These are phyloP conservation scores for Nomada ferruginata DNA, from an alignment of 2,888 invertebrate genomes.

Conservation along the genomic window DNA sequence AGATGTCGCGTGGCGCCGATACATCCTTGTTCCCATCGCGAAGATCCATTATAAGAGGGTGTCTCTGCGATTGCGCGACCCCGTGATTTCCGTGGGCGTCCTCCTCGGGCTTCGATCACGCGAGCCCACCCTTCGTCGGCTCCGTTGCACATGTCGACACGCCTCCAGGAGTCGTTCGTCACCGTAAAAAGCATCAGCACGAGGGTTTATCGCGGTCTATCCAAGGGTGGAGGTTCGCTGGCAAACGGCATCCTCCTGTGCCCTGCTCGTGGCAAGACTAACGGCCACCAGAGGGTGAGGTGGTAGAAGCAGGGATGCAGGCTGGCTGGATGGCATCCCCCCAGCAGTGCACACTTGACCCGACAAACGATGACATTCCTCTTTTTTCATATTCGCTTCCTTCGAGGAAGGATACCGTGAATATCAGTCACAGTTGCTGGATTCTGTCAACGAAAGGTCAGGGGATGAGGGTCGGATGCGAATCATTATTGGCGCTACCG, in stretches of 20 bases:
- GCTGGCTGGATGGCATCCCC: slow-evolving; percentile 30
- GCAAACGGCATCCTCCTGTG: slow-evolving; percentile 43
- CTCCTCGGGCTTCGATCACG: slow-evolving; percentile 68
- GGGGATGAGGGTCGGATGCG: slow-evolving; percentile 21
- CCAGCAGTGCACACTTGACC: slow-evolving; percentile 61
- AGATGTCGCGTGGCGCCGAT: slow-evolving; percentile 22
- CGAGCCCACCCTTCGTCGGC: slow-evolving; percentile 70
- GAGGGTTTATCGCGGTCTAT: slow-evolving; percentile 51
- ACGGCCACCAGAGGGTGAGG: slow-evolving; percentile 20
- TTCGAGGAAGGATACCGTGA: slow-evolving; percentile 57
- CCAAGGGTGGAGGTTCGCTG: slow-evolving; percentile 58
- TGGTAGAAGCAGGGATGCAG: not conserved
- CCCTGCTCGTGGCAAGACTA: slow-evolving; percentile 46
- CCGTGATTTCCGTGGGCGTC: slow-evolving; percentile 73
- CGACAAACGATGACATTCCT: slow-evolving; percentile 72
- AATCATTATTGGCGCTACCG: slow-evolving; percentile 29
- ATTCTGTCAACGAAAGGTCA: slow-evolving; percentile 35
- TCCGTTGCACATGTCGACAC: slow-evolving; percentile 75
- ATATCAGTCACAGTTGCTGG: slow-evolving; percentile 40
- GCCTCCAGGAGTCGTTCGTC: slow-evolving; percentile 76
- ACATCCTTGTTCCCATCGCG: slow-evolving; percentile 33
- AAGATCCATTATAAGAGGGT: slow-evolving; percentile 54
- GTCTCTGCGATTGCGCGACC: slow-evolving; percentile 72
- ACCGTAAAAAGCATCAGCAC: slow-evolving; percentile 74
- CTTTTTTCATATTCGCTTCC: slow-evolving; percentile 61